These are phyloP conservation scores for Pseudorectes ferrugineus DNA, from an alignment of 2,113 vertebrate species.

Conservation along the genomic window DNA sequence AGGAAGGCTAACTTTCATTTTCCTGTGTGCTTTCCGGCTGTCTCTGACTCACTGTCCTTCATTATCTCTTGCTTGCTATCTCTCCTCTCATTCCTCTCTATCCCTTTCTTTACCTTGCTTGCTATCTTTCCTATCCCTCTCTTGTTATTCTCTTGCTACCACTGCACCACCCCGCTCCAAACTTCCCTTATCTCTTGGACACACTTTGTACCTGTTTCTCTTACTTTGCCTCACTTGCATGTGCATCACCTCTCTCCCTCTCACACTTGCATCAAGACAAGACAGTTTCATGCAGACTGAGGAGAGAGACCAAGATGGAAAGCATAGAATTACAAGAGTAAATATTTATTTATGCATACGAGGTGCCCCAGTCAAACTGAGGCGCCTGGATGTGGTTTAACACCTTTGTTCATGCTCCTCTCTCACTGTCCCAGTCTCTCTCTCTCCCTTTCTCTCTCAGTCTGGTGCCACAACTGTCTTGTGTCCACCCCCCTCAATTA, in stretches of 20 bases:
- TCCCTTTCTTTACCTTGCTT: not conserved
- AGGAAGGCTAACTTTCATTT: not conserved
- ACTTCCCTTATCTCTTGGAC: not conserved
- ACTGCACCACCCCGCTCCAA: accelerated
- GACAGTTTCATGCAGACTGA: not conserved
- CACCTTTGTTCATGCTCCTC: not conserved
- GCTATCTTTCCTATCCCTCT: not conserved
- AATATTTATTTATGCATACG: not conserved
- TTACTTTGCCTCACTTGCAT: not conserved
- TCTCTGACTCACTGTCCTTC: not conserved
- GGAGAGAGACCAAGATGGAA: not conserved
- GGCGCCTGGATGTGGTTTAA: not conserved
- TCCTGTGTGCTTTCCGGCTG: not conserved
- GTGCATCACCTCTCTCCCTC: not conserved
- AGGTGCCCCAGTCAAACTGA: not conserved
- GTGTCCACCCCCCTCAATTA: accelerated
- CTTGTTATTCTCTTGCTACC: not conserved
- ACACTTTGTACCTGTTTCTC: not conserved
- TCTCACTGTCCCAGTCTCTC: not conserved
- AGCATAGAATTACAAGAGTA: not conserved
- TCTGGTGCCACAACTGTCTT: not conserved
- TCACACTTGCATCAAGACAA: not conserved
- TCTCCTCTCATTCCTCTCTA: not conserved
- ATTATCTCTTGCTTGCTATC: not conserved
- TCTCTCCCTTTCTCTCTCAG: not conserved